These are phyloP conservation scores for Iphiclides podalirius DNA, from an alignment of 2,888 invertebrate species.

Conservation along the genomic window DNA sequence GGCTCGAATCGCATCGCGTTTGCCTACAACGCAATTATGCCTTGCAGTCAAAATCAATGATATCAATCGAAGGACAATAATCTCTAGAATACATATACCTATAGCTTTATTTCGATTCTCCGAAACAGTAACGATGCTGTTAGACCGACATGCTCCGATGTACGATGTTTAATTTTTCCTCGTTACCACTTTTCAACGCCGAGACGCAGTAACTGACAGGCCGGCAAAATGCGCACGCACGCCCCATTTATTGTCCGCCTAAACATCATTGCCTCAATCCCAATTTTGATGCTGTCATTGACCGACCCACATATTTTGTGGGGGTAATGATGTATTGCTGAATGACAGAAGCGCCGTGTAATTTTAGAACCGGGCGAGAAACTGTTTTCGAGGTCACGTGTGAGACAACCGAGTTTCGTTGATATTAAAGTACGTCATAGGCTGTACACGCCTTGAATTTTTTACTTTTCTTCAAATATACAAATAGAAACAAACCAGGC, in stretches of 20 bases:
- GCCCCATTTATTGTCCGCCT: slow-evolving; percentile 40
- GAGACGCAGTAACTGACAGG: slow-evolving; percentile 5
- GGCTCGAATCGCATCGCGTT: not conserved
- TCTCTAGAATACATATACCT: too few species aligned
- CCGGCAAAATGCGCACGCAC: slow-evolving; percentile 25
- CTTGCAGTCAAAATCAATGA: too few species aligned
- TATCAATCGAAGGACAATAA: too few species aligned
- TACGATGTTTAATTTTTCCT: slow-evolving; percentile 3
- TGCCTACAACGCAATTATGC: not conserved
- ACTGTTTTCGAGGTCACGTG: slow-evolving; percentile 61
- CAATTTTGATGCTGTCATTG: slow-evolving; percentile 57
- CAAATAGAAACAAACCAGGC: too few species aligned
- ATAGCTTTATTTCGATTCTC: not conserved
- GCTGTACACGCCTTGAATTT: slow-evolving; percentile 41
- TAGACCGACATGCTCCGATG: not conserved
- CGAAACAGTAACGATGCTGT: not conserved
- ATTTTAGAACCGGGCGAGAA: slow-evolving; percentile 60
- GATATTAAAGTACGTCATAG: slow-evolving; percentile 52
- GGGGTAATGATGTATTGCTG: slow-evolving; percentile 56
- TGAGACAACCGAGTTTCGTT: slow-evolving; percentile 42
- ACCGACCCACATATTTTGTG: slow-evolving; percentile 65
- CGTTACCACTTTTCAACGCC: slow-evolving; percentile 6
- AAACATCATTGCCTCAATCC: slow-evolving; percentile 40
- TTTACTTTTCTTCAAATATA: slow-evolving; percentile 27
- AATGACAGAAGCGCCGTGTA: slow-evolving; percentile 55